Conservation (phyloP, 2,888 invertebrate species). For the Ormia ochracea region DNA sequence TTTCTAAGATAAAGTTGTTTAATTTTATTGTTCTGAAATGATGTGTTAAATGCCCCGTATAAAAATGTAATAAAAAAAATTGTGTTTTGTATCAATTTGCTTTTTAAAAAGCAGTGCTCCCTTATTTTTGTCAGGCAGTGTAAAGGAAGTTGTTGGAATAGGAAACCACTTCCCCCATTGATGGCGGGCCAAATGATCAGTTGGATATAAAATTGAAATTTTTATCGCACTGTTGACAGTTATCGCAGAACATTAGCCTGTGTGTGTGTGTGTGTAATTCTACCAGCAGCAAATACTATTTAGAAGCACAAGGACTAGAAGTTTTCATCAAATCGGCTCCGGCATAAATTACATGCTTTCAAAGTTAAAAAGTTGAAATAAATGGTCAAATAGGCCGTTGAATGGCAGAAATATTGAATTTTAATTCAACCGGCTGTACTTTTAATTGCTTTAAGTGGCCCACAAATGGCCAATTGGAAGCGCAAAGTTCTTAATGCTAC, state of each 20-base stretch:
- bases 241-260: too few species aligned
- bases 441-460: too few species aligned
- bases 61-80: constrained; percentile 10
- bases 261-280: too few species aligned
- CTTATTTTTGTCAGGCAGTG: background rate
- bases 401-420: too few species aligned
- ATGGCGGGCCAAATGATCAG: too few species aligned
- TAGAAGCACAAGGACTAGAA: background rate
- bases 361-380: background rate
- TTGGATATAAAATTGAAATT: too few species aligned
- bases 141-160: too few species aligned
- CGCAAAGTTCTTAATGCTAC: too few species aligned
- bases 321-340: background rate
- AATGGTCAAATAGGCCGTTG: background rate
- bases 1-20: background rate
- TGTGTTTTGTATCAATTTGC: background rate
- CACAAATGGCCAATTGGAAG: too few species aligned
- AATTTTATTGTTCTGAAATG: background rate
- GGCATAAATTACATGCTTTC: background rate
- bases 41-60: constrained; percentile 12
- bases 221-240: too few species aligned
- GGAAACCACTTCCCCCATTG: too few species aligned
- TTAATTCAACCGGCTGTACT: too few species aligned
- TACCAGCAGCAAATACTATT: background rate
- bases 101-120: background rate